Evolutionary conservation across 2,797 vertebrate genomes (phyloP), one percentile per base, ranked within the genome.

Genomic region (Sebastes dallii): DNA sequence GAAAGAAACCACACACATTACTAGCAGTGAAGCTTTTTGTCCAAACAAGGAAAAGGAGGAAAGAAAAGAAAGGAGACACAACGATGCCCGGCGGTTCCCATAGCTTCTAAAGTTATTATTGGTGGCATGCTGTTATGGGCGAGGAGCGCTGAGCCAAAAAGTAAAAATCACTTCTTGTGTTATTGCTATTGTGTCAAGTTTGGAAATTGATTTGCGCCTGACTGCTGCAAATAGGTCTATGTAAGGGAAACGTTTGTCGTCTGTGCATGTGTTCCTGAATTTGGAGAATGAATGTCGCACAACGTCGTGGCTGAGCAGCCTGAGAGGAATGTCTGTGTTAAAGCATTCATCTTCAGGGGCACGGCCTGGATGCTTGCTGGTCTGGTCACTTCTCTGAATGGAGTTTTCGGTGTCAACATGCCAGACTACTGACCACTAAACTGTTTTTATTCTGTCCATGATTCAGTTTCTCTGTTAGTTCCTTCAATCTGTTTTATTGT

Each of bases 1-100:
- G 54, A 39, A 32, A 2, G 71, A 42, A 65, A 10, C 12, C 12
- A 50, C 50, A 20, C 34, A 58, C 25, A 64, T 75, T 74, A 13
- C 36, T 27, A 32, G 79, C 22, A 32, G n/a, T 18, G 58, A 75
- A 36, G 71, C 61, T 86, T 88, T 54, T 87, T 92, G 87, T 89
- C 92, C 91, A 92, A 94, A 94, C 72, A 94, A 88, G 90, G 89
- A 55, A 74, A 86, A 56, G 62, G 50, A 69, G 42, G 42, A 87
- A 50, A 46, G 66, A 81, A 75, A 78, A 56, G 66, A 55, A 69
- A 69, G 36, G 34, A 87, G 77, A 86, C 66, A 18, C 42, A 50
- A 20, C 20, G 32, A 20, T 59, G 69, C 55, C 55, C 58, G 0
- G 66, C 11, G 36, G 69, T 77, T 87, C 75, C 27, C 59, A 34